Conservation (phyloP, 2,888 invertebrate genomes). For the Spilosoma lubricipeda region DNA sequence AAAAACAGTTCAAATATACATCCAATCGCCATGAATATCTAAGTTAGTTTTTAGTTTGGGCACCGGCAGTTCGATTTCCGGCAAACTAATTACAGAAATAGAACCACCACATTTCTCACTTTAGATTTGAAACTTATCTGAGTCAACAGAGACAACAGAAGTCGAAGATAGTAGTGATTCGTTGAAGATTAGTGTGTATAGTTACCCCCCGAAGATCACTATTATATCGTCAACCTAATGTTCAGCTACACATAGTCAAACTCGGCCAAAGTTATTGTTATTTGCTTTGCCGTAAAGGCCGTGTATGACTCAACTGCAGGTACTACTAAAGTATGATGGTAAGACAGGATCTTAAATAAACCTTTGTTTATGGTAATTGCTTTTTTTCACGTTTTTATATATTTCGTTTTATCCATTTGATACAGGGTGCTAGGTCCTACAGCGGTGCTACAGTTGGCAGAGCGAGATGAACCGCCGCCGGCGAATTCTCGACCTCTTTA, state of each 20-base stretch:
- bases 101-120: conserved; percentile 14
- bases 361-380: neutral
- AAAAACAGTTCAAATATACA: neutral
- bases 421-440: conserved; percentile 92
- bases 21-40: neutral
- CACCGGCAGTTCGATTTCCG: conserved; percentile 10
- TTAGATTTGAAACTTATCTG: neutral
- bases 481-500: conserved; percentile 93
- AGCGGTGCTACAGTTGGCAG: conserved; percentile 91
- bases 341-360: neutral
- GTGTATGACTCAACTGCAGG: neutral
- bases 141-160: neutral
- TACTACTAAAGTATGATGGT: no score
- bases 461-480: conserved; percentile 90
- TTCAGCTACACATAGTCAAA: neutral
- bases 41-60: neutral
- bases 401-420: conserved; percentile 1
- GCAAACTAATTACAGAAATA: conserved; percentile 13
- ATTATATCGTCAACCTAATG: neutral
- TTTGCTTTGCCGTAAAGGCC: neutral
- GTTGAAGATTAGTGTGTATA: neutral
- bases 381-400: no score
- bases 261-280: neutral
- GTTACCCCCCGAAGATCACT: neutral
- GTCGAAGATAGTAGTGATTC: neutral